Conservation (phyloP, 2,113 vertebrate genomes). For the Antechinus stuartii region DNA sequence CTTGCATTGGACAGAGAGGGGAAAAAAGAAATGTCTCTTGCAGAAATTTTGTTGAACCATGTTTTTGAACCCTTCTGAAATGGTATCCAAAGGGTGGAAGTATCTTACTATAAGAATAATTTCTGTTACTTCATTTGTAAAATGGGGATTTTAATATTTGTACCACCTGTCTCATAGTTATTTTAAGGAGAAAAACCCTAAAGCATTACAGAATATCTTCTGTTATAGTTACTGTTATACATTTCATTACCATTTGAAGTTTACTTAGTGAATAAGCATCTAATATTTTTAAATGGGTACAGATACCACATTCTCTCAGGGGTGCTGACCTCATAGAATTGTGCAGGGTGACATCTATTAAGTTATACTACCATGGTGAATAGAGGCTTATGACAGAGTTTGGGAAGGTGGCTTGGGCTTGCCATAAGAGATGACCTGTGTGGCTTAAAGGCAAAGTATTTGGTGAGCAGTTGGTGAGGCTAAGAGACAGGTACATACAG, state of each 20-base stretch:
- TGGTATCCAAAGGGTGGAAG: accelerated
- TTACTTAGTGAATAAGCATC: neutral
- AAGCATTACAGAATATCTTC: neutral
- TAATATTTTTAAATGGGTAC: neutral
- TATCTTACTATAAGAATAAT: neutral
- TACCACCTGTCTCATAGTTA: neutral
- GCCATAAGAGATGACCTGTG: neutral
- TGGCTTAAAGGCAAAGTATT: neutral
- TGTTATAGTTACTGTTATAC: neutral
- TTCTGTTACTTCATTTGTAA: neutral
- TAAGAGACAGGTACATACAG: neutral
- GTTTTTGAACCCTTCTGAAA: neutral
- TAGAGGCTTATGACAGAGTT: neutral
- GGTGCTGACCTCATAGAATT: neutral
- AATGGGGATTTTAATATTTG: neutral
- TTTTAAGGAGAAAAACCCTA: neutral
- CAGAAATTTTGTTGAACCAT: neutral
- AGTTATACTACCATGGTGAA: neutral
- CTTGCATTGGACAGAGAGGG: neutral
- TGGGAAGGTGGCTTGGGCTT: neutral
- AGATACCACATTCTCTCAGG: neutral
- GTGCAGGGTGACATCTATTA: neutral
- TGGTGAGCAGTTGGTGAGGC: neutral
- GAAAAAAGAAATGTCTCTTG: neutral
- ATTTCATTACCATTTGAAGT: neutral